phyloP scores from a whole-genome alignment of 2,113 vertebrate species.

The Pachypanchax playfairii region DNA sequence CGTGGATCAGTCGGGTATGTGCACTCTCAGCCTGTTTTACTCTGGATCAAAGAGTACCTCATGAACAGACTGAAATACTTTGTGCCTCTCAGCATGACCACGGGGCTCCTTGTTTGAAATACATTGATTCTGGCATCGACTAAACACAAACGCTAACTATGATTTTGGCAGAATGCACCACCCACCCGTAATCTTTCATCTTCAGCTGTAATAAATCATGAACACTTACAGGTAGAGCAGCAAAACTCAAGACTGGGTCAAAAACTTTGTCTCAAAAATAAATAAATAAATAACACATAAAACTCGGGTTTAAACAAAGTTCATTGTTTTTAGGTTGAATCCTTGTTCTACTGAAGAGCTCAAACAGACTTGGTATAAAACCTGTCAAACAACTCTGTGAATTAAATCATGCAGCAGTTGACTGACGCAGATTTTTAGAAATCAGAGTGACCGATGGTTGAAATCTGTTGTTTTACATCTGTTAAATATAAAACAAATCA shows the following conservation, averaged over 20 bases:
- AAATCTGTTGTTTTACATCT: no score
- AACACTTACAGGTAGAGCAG: slow-evolving; percentile 6
- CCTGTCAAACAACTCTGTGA: no score
- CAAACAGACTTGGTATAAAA: no score
- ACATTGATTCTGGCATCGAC: slow-evolving; percentile 44
- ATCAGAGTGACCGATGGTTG: no score
- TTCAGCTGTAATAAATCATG: slow-evolving; percentile 13
- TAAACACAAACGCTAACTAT: slow-evolving; percentile 23
- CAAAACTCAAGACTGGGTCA: not conserved
- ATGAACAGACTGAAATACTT: slow-evolving; percentile 49
- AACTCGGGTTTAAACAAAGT: no score
- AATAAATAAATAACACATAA: no score
- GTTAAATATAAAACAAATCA: no score
- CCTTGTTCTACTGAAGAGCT: slow-evolving; percentile 11
- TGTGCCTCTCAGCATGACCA: slow-evolving; percentile 42
- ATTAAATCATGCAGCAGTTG: no score
- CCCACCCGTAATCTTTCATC: slow-evolving; percentile 16
- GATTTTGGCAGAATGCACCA: slow-evolving; percentile 22
- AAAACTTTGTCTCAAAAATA: slow-evolving; percentile 4
- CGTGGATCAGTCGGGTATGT: slow-evolving; percentile 32
- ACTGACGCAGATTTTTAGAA: no score
- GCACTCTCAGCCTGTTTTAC: slow-evolving; percentile 40
- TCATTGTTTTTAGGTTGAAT: slow-evolving; percentile 24
- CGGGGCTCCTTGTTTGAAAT: slow-evolving; percentile 24
- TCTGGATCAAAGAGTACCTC: slow-evolving; percentile 55